Conservation (phyloP, 2,113 vertebrate genomes). For the Labrus mixtus region DNA sequence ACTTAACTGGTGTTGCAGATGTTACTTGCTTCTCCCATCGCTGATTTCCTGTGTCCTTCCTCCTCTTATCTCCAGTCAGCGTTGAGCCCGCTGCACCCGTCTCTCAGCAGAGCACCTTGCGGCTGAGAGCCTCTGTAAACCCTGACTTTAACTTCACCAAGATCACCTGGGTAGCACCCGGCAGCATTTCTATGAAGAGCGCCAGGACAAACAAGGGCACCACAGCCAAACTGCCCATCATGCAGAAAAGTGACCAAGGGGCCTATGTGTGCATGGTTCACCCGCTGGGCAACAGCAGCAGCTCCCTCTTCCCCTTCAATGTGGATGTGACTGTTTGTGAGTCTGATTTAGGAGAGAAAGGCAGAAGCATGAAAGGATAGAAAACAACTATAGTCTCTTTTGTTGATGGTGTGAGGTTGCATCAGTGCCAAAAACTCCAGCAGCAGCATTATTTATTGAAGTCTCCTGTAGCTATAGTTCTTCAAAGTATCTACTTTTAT, state of each 20-base stretch:
- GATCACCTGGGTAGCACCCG: slow-evolving; percentile 75
- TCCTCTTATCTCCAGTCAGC: slow-evolving; percentile 57
- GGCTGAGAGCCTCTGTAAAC: slow-evolving; percentile 66
- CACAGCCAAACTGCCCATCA: slow-evolving; percentile 75
- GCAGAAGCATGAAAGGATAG: slow-evolving; percentile 8
- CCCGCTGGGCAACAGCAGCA: slow-evolving; percentile 44
- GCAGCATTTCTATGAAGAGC: slow-evolving; percentile 49
- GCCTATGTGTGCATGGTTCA: slow-evolving; percentile 73
- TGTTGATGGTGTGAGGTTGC: slow-evolving; percentile 51
- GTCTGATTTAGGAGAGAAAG: slow-evolving; percentile 21
- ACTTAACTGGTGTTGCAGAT: not conserved
- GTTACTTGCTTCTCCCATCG: not conserved
- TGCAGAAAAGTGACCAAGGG: slow-evolving; percentile 60
- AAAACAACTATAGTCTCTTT: slow-evolving; percentile 45
- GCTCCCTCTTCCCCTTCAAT: slow-evolving; percentile 44
- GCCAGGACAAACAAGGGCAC: slow-evolving; percentile 37
- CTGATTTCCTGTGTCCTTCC: slow-evolving; percentile 15
- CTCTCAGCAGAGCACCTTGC: slow-evolving; percentile 68
- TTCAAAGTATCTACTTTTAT: slow-evolving; percentile 70
- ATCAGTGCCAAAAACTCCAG: slow-evolving; percentile 53
- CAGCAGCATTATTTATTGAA: slow-evolving; percentile 73
- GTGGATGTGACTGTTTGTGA: slow-evolving; percentile 74
- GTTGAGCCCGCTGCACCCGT: slow-evolving; percentile 51
- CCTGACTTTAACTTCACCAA: slow-evolving; percentile 33
- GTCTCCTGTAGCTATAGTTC: slow-evolving; percentile 58